Conservation (phyloP, 2,797 vertebrate genomes). For the Channallabes apus region DNA sequence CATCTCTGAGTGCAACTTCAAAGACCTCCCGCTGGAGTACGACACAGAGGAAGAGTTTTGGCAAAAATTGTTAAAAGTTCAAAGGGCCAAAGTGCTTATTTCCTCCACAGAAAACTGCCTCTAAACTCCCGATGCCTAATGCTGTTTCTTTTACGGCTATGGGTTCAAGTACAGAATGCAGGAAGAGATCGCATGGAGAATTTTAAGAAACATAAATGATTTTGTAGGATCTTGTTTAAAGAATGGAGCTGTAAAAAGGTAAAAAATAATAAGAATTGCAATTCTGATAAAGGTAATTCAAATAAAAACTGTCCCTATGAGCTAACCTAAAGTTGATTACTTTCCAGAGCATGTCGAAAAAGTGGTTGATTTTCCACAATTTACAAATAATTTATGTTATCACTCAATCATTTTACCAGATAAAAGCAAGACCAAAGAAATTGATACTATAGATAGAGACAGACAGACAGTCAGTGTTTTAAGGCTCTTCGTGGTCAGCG, state of each 20-base stretch:
- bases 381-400: neutral
- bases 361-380: neutral
- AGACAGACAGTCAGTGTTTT: too few species aligned
- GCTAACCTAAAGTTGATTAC: too few species aligned
- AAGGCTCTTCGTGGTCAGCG: too few species aligned
- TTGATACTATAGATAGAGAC: too few species aligned
- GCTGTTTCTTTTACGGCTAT: neutral
- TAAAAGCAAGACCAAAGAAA: neutral
- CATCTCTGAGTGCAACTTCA: constrained; percentile 13
- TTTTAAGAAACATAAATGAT: neutral
- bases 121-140: neutral
- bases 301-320: too few species aligned
- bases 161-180: neutral
- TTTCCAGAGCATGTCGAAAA: too few species aligned
- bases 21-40: neutral
- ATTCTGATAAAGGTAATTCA: neutral
- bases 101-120: neutral
- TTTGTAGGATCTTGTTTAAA: neutral
- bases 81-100: constrained; percentile 1
- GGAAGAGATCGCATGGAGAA: neutral
- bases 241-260: neutral
- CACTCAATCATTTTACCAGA: neutral
- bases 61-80: neutral
- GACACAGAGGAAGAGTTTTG: neutral
- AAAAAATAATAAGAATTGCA: neutral